Evolutionary conservation across 2,113 vertebrate species (phyloP).

Genomic region (Rostratula benghalensis): DNA sequence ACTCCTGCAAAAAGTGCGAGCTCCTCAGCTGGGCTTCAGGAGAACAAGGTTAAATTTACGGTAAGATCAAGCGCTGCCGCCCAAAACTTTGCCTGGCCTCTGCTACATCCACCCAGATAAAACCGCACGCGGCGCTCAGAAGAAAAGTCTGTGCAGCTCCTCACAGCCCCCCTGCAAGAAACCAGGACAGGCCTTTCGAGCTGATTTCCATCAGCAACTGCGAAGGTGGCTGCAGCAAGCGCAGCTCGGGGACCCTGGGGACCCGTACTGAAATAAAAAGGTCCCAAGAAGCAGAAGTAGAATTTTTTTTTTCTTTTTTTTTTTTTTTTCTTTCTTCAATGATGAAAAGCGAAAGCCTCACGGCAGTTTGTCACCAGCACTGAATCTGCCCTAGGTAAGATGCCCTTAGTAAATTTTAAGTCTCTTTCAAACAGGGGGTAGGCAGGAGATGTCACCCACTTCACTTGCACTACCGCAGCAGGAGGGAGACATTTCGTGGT

Average conservation of each 20-base stretch:
- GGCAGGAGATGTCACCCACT: not conserved
- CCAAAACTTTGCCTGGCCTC: not conserved
- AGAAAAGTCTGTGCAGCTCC: not conserved
- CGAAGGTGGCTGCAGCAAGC: not conserved
- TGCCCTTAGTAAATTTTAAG: not conserved
- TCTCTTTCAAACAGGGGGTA: not conserved
- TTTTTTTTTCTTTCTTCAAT: not conserved
- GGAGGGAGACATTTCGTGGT: not conserved
- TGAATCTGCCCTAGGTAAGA: not conserved
- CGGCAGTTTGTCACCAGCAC: not conserved
- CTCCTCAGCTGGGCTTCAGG: not conserved
- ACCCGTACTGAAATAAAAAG: not conserved
- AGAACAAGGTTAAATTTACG: not conserved
- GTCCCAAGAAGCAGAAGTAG: slow-evolving; percentile 33
- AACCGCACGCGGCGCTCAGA: not conserved
- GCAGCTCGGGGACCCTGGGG: not conserved
- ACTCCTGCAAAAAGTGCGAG: not conserved
- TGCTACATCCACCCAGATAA: not conserved
- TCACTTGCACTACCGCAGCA: fast-evolving
- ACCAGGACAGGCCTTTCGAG: not conserved
- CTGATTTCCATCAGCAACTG: not conserved
- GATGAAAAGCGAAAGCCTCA: not conserved
- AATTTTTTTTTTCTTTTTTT: not conserved
- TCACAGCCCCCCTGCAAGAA: not conserved
- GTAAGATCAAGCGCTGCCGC: not conserved